Evolutionary conservation across 1,140 invertebrate genomes (phyloP), one percentile per base, ranked within the genome.

Genomic region (Apis florea): DNA sequence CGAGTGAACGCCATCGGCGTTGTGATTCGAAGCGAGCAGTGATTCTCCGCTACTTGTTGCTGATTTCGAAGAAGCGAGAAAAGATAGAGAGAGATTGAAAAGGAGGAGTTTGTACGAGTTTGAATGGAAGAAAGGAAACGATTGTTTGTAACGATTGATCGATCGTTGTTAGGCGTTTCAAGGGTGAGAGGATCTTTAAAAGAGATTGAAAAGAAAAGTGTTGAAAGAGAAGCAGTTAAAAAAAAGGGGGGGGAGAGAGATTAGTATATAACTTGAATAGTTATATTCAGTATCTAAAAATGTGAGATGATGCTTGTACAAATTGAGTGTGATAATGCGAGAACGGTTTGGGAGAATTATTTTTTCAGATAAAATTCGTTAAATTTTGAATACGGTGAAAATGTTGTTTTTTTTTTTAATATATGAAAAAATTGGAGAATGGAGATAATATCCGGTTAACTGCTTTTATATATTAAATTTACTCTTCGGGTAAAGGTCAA

Each of bases 11-110:
- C 31, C 31, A 40, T n/a, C n/a, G n/a, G n/a, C n/a, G n/a, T n/a
- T n/a, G 31, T 40, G 31, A 40, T 40, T 47, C 19, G n/a, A 40
- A n/a, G 17, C 24, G 8, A 54, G 54, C 1, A 12, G 12, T 11
- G 2, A 11, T 70, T 58, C 19, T 47, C 56, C 31, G 4, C 31
- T 53, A 79, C 56, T 63, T 63, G 76, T 79, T 79, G 67, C 67
- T 63, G 12, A 17, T 24, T 26, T 19, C 1, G 12, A n/a, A 26
- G 51, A 59, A 61, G n/a, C n/a, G n/a, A n/a, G n/a, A n/a, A n/a
- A n/a, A n/a, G n/a, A 40, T 0, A 6, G 31, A 40, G 31, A 40
- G 31, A 6, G 31, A 40, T 40, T 40, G 31, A 3, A 40, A 6
- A 31, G 31, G 31, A 31, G 6, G 31, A 6, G 31, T 40, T 40